Evolutionary conservation across 2,113 vertebrate species (phyloP).

Genomic region (Cynocephalus volans): DNA sequence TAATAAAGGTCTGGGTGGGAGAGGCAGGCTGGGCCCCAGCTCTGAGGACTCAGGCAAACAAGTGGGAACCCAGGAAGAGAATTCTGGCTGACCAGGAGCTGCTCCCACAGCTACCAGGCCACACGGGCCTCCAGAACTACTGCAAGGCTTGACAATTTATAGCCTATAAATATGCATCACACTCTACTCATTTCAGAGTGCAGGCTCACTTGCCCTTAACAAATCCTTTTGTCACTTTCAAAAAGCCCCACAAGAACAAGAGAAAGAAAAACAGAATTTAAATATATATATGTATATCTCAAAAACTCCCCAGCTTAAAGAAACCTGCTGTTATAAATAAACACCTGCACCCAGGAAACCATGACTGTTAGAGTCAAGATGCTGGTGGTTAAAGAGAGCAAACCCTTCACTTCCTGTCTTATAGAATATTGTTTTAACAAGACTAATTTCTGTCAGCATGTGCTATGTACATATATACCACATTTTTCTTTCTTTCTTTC

Average conservation of each 20-base stretch:
- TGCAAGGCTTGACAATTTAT: background rate
- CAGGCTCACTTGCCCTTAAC: conserved; percentile 45
- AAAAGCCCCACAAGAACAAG: background rate
- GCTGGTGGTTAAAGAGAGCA: background rate
- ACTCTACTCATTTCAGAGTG: conserved; percentile 47
- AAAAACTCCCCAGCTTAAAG: conserved; percentile 50
- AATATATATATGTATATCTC: background rate
- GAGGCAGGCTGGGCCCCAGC: too few species aligned
- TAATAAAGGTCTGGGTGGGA: background rate
- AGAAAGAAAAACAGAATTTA: too few species aligned
- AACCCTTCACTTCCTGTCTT: background rate
- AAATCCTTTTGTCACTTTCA: conserved; percentile 60
- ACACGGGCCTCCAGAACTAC: background rate
- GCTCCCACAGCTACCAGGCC: background rate
- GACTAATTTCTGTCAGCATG: background rate
- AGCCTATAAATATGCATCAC: conserved; percentile 13
- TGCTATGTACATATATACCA: background rate
- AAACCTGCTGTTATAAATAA: conserved; percentile 46
- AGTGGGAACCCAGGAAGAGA: background rate
- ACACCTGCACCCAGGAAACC: background rate
- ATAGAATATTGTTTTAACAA: background rate
- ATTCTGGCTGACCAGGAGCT: background rate
- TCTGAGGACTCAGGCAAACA: background rate
- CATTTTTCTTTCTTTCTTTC: conserved; percentile 17
- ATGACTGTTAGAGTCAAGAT: background rate